A percentile compares a stretch with the other conserved stretches of the same genome.
These are phyloP conservation scores for Halesus radiatus DNA, from an alignment of 1,140 invertebrate genomes.

Conservation along the genomic window DNA sequence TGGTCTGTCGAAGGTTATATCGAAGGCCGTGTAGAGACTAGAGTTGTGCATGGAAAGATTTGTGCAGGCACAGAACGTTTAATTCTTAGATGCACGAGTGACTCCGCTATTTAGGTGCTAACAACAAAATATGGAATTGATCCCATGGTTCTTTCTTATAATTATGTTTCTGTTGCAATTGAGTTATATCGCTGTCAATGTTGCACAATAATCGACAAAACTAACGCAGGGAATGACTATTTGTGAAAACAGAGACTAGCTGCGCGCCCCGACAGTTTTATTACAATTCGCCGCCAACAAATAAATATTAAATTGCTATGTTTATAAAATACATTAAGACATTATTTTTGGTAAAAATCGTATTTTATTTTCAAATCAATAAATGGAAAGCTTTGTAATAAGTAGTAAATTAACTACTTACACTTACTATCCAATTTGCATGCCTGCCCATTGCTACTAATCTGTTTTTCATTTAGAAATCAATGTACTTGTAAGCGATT, in stretches of 20 bases:
- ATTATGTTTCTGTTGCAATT: slow-evolving; percentile 5
- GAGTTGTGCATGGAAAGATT: not conserved
- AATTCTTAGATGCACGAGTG: slow-evolving; percentile 1
- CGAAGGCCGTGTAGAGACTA: not conserved
- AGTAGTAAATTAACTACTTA: too few species aligned
- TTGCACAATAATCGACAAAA: not conserved
- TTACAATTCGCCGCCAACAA: too few species aligned
- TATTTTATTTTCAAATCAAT: too few species aligned
- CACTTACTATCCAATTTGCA: too few species aligned
- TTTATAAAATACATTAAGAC: too few species aligned
- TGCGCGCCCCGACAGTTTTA: too few species aligned
- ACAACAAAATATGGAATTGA: slow-evolving; percentile 15
- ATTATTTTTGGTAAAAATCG: too few species aligned
- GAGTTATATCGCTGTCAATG: not conserved
- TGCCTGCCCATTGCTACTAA: too few species aligned
- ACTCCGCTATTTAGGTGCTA: not conserved
- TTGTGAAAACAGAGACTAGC: not conserved
- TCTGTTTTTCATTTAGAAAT: too few species aligned
- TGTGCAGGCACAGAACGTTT: not conserved
- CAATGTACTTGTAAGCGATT: too few species aligned
- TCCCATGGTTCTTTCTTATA: not conserved
- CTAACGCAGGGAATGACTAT: not conserved
- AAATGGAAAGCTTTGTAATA: too few species aligned
- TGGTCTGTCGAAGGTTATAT: not conserved
- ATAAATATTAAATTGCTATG: too few species aligned